phyloP scores from a whole-genome alignment of 2,113 vertebrate species.

The Amblyopsis rosae region DNA sequence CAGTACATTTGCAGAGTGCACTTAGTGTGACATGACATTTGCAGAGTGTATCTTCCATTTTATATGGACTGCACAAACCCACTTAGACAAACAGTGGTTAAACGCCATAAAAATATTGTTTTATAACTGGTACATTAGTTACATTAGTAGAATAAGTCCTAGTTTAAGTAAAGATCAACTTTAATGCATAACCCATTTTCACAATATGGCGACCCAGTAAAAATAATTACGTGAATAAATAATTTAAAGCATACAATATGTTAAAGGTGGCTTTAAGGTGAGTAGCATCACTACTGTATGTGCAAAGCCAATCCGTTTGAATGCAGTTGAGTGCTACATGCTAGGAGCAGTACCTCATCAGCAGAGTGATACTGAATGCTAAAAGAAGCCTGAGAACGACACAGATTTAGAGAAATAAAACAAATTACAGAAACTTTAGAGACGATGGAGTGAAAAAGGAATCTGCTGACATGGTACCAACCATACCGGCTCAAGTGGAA shows the following conservation, averaged over 20 bases:
- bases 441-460: conserved; percentile 15
- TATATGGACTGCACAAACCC: not conserved
- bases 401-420: conserved; percentile 41
- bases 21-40: too few species aligned
- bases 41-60: not conserved
- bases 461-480: not conserved
- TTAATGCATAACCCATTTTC: not conserved
- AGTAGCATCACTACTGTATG: conserved; percentile 32
- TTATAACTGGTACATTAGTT: too few species aligned
- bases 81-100: not conserved
- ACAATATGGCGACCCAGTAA: not conserved
- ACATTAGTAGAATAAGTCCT: too few species aligned
- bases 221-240: not conserved
- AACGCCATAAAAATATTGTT: not conserved
- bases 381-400: conserved; percentile 76
- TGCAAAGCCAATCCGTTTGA: conserved; percentile 53
- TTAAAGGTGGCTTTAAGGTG: conserved; percentile 29
- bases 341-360: conserved; percentile 76
- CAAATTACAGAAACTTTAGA: not conserved
- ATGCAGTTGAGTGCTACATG: conserved; percentile 61
- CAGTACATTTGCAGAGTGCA: too few species aligned
- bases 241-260: not conserved
- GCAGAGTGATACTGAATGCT: conserved; percentile 73
- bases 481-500: not conserved
- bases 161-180: not conserved